These are phyloP conservation scores for Mesochorus sp. DNA, from an alignment of 2,888 invertebrate species.

Conservation along the genomic window DNA sequence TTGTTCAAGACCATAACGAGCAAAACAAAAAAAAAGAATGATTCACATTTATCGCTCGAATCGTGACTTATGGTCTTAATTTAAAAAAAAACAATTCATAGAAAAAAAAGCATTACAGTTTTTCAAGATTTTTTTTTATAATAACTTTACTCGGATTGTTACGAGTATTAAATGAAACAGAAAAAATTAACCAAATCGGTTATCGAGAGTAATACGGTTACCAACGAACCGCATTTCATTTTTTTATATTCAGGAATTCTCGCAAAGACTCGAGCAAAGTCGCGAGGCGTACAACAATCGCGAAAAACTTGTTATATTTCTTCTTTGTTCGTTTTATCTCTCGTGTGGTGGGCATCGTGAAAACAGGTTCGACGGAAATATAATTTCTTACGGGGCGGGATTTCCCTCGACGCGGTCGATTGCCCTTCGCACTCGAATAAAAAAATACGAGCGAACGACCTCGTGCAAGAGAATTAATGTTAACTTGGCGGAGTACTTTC, in stretches of 20 bases:
- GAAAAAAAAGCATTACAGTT: neutral
- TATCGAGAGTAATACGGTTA: neutral
- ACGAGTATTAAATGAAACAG: too few species aligned
- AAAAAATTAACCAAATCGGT: neutral
- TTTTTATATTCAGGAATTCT: too few species aligned
- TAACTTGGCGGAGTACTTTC: neutral
- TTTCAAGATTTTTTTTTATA: too few species aligned
- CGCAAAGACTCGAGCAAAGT: neutral
- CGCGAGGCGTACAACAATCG: neutral
- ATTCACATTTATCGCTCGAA: too few species aligned
- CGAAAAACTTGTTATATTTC: neutral
- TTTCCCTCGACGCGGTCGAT: slow-evolving; percentile 23
- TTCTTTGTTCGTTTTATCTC: neutral
- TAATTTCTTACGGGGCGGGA: neutral
- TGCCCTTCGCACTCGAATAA: slow-evolving; percentile 44
- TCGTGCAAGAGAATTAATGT: slow-evolving; percentile 4
- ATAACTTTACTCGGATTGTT: too few species aligned
- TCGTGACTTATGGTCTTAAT: too few species aligned
- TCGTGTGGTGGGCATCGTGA: slow-evolving; percentile 11
- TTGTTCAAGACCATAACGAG: too few species aligned
- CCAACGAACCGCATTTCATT: too few species aligned
- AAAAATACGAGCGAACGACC: slow-evolving; percentile 33
- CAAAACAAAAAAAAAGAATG: too few species aligned
- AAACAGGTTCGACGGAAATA: slow-evolving; percentile 54
- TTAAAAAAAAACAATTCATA: neutral